A percentile compares a stretch with the other conserved stretches of the same genome.
Evolutionary conservation across 2,113 vertebrate species (phyloP).

Genomic region (Cololabis saira): DNA sequence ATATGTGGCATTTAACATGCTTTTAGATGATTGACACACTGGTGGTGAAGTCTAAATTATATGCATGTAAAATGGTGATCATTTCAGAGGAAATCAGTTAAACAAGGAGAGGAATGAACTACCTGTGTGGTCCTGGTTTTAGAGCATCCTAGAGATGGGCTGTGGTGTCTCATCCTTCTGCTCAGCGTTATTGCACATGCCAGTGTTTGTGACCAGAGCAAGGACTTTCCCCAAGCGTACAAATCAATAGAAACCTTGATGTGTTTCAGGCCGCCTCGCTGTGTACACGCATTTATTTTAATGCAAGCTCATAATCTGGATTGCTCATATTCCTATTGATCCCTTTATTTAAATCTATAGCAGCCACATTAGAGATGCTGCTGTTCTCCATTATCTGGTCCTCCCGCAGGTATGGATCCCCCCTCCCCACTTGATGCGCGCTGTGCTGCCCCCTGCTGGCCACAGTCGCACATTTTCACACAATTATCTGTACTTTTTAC

Average conservation of each 20-base stretch:
- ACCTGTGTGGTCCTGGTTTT: too few species aligned
- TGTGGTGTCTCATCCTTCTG: too few species aligned
- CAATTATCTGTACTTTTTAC: too few species aligned
- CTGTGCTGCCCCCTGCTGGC: conserved; percentile 88
- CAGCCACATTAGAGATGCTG: conserved; percentile 1
- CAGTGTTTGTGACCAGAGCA: too few species aligned
- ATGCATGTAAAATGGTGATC: too few species aligned
- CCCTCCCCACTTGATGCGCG: conserved; percentile 21
- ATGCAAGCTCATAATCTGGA: conserved; percentile 6
- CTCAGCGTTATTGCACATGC: too few species aligned
- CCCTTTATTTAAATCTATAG: conserved; percentile 1
- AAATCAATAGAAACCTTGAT: conserved; percentile 18
- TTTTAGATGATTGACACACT: too few species aligned
- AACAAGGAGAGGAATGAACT: too few species aligned
- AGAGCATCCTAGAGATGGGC: too few species aligned
- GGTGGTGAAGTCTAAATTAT: too few species aligned
- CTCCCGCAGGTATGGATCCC: conserved; percentile 3
- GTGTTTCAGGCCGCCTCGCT: not conserved
- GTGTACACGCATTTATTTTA: not conserved
- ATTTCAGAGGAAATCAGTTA: too few species aligned
- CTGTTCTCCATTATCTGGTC: not conserved
- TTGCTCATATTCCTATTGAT: not conserved
- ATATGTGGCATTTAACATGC: too few species aligned
- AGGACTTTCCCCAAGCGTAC: not conserved
- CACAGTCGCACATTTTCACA: not conserved